Percentiles rank a stretch among this genome's conserved stretches.
Evolutionary conservation across 2,113 vertebrate species (phyloP).

Genomic region (Tor tambroides): DNA sequence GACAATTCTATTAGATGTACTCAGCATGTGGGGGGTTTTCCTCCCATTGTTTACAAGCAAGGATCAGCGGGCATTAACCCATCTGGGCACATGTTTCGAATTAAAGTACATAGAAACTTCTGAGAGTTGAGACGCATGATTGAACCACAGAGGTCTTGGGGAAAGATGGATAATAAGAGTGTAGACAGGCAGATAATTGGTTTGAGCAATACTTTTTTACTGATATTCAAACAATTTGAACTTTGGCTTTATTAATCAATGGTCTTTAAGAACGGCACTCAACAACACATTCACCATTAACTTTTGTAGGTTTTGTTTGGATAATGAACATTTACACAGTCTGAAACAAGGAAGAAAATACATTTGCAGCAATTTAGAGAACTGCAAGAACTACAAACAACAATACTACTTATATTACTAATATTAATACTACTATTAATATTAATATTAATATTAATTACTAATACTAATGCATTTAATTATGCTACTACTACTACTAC

Average conservation of each 20-base stretch:
- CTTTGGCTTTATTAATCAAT: neutral
- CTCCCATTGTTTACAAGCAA: conserved; percentile 50
- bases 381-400: too few relatives aligned
- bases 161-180: conserved; percentile 58
- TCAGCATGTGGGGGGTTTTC: conserved; percentile 32
- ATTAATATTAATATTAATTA: too few relatives aligned
- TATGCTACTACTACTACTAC: too few relatives aligned
- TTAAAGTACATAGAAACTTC: conserved; percentile 53
- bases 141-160: conserved; percentile 29
- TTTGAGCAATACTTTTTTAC: neutral
- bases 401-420: too few relatives aligned
- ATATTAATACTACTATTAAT: too few relatives aligned
- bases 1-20: conserved; percentile 43
- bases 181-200: neutral
- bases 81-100: conserved; percentile 54
- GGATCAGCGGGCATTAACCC: conserved; percentile 62
- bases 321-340: neutral
- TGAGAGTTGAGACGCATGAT: conserved; percentile 47
- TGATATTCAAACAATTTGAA: neutral
- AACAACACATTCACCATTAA: neutral
- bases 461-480: too few relatives aligned
- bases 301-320: neutral
- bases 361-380: too few relatives aligned
- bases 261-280: neutral
- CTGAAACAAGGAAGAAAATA: too few relatives aligned